Percentiles rank a stretch among this genome's conserved stretches.
phyloP scores from a whole-genome alignment of 2,888 invertebrate species.

The Apamea sordens region DNA sequence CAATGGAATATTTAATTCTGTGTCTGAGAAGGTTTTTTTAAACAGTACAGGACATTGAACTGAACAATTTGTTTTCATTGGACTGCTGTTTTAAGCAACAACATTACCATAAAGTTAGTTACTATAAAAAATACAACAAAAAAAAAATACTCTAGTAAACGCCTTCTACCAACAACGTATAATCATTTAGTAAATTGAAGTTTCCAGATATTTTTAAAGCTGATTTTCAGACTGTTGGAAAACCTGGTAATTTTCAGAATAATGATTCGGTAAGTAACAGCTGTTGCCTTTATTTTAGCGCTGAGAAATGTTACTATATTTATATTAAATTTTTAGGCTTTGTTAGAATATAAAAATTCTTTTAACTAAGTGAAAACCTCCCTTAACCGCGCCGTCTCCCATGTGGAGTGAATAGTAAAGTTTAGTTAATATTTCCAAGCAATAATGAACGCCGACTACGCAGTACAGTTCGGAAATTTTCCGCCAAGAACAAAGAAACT shows the following conservation, averaged over 20 bases:
- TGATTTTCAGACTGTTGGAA: not conserved
- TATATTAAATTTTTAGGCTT: not conserved
- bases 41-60: not conserved
- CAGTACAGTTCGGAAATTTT: constrained; percentile 60
- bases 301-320: not conserved
- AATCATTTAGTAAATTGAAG: not conserved
- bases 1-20: constrained; percentile 27
- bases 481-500: constrained; percentile 64
- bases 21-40: constrained; percentile 6
- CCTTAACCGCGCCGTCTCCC: constrained; percentile 33
- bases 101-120: not conserved
- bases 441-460: constrained; percentile 66
- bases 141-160: not conserved
- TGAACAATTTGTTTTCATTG: not conserved
- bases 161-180: not conserved
- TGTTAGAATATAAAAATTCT: constrained; percentile 17
- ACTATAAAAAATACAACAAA: not conserved
- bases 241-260: not conserved
- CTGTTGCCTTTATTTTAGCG: not conserved
- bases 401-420: constrained; percentile 61
- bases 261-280: constrained; percentile 1
- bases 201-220: not conserved
- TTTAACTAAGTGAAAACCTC: constrained; percentile 21
- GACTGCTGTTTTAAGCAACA: not conserved
- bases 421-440: constrained; percentile 65